Conservation (phyloP, 2,113 vertebrate genomes). For the Lates calcarifer region DNA sequence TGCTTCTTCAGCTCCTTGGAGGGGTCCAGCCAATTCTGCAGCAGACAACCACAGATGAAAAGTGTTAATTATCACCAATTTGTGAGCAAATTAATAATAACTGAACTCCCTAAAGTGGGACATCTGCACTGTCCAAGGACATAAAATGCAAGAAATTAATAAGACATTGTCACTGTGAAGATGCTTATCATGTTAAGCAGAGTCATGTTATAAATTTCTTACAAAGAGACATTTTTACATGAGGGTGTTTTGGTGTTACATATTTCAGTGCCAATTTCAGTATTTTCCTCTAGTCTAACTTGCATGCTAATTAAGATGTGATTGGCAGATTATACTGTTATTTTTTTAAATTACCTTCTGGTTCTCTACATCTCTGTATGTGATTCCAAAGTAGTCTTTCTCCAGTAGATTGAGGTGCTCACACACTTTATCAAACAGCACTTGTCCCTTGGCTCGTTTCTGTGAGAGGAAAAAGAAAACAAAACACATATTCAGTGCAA, state of each 20-base stretch:
- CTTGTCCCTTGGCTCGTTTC: slow-evolving; percentile 94
- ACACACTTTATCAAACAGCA: slow-evolving; percentile 95
- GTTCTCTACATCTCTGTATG: slow-evolving; percentile 92
- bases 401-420: slow-evolving; percentile 97
- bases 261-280: background rate
- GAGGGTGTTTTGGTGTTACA: background rate
- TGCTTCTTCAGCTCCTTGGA: slow-evolving; percentile 98
- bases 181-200: background rate
- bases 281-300: background rate
- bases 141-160: background rate
- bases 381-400: slow-evolving; percentile 97
- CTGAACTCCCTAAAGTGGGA: background rate
- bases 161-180: background rate
- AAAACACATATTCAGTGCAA: background rate
- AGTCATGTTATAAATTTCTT: background rate
- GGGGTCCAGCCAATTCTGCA: slow-evolving; percentile 97
- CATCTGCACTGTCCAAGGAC: background rate
- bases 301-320: too few species aligned
- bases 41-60: slow-evolving; percentile 50
- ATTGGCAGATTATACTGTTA: background rate
- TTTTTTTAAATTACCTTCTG: slow-evolving; percentile 89
- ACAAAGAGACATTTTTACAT: background rate
- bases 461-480: slow-evolving; percentile 71
- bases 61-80: background rate
- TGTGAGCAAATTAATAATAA: background rate